Base-by-base conservation (phyloP, 2,113 vertebrate genomes). In the Spilogale gracilis region DNA sequence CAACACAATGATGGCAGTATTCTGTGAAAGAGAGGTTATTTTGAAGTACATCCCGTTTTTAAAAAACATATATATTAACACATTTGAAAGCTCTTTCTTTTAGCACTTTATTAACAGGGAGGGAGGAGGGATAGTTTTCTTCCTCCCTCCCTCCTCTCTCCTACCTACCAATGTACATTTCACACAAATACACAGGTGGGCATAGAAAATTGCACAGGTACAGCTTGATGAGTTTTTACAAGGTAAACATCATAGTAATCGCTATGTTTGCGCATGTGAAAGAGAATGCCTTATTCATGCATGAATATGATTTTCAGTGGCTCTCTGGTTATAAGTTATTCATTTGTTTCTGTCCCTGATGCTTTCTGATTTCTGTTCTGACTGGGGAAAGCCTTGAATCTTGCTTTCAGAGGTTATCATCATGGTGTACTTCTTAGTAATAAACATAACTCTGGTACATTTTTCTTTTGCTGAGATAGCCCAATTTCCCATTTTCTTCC, bases 21-120 rank as follows among this genome's bases (percentile, higher is more conserved):
- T n/a, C 50, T 89, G 30, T 94, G 78, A 82, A 94, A 94, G 69
- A 63, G 3, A 93, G 76, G 65, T 45, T 94, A 89, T 25, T 85
- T 95, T 14, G 86, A 18, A 97, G 43, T 78, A 56, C 30, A 71
- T 30, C 9, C 18, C 52, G 3, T 81, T 79, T 79, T 78, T 81
- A 3, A 86, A 58, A 58, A 94, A 27, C 23, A n/a, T 65, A 25
- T 20, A 38, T 67, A 5, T 83, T 92, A 83, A 83, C 16, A 90
- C 16, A 71, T 90, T 95, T 79, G 60, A 16, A 56, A 90, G 20
- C 38, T 61, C 11, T 14, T 93, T 60, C 14, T 54, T 80, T 50
- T 0, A 84, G 18, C n/a, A 71, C n/a, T 82, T 91, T 76, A 91
- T 88, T 76, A 91, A 78, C 9, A 74, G 56, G 12, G 8, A 5